Percentiles rank a stretch among this genome's conserved stretches.
Evolutionary conservation across 2,888 invertebrate genomes (phyloP).

Genomic region (Amblyjoppa fuscipennis): DNA sequence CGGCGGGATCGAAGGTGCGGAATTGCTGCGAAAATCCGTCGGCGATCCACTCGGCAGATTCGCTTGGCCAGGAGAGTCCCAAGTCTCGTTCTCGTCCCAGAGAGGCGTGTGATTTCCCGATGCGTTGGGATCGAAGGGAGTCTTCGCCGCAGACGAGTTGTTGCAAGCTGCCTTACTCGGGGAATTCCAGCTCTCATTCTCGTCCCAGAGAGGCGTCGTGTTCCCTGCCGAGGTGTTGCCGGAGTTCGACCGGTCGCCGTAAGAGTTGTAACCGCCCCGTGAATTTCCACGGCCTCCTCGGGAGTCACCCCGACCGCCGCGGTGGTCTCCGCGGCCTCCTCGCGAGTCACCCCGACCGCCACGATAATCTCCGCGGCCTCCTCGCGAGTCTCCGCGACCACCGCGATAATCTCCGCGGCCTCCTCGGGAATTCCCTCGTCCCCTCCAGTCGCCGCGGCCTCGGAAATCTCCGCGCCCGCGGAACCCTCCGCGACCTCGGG

Average conservation of each 20-base stretch:
- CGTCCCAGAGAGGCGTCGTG: constrained; percentile 56
- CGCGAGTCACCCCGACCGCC: constrained; percentile 14
- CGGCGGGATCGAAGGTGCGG: neutral
- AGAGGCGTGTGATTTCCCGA: neutral
- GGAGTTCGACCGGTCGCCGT: neutral
- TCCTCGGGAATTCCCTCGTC: constrained; percentile 6
- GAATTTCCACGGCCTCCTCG: constrained; percentile 9
- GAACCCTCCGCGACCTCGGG: constrained; percentile 70
- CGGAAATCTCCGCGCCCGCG: constrained; percentile 15
- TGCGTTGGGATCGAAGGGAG: neutral
- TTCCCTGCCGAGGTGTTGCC: neutral
- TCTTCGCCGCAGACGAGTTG: neutral
- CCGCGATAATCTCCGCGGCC: constrained; percentile 9
- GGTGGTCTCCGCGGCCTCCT: constrained; percentile 5
- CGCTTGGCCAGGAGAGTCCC: constrained; percentile 7
- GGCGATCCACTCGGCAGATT: neutral
- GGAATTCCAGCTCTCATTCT: constrained; percentile 33
- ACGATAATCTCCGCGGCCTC: constrained; percentile 3
- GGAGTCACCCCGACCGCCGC: neutral
- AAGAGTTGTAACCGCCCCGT: neutral
- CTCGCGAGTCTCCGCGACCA: constrained; percentile 18
- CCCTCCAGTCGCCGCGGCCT: constrained; percentile 20
- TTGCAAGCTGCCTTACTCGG: constrained; percentile 1
- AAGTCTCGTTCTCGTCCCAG: constrained; percentile 32
- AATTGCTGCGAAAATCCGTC: neutral